These are phyloP conservation scores for Xestia ashworthii DNA, from an alignment of 2,888 invertebrate genomes.

Conservation along the genomic window DNA sequence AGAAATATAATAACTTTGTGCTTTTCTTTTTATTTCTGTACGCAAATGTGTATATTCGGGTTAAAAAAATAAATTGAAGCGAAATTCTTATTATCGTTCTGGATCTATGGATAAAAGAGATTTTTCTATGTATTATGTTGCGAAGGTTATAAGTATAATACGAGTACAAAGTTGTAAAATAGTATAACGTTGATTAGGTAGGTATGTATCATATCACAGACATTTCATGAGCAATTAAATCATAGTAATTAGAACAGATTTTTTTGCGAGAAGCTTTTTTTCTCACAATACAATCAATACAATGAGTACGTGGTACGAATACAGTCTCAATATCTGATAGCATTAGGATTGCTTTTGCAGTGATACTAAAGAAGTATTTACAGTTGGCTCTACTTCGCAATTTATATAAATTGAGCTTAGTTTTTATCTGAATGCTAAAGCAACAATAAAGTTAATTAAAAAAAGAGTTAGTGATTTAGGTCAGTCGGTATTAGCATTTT, in stretches of 20 bases:
- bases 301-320: slow-evolving; percentile 20
- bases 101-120: neutral
- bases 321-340: slow-evolving; percentile 1
- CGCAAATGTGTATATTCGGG: slow-evolving; percentile 19
- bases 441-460: slow-evolving; percentile 28
- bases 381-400: slow-evolving; percentile 20
- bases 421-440: slow-evolving; percentile 26
- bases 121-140: neutral
- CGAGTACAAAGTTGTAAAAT: slow-evolving; percentile 1
- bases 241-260: slow-evolving; percentile 8
- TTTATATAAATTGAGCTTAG: slow-evolving; percentile 37
- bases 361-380: slow-evolving; percentile 25
- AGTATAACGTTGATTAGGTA: neutral
- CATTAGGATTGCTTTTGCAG: slow-evolving; percentile 20
- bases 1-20: slow-evolving; percentile 41
- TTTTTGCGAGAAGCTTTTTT: slow-evolving; percentile 9
- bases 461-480: slow-evolving; percentile 27
- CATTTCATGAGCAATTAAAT: slow-evolving; percentile 32
- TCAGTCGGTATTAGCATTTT: neutral
- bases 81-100: slow-evolving; percentile 14
- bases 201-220: neutral
- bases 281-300: slow-evolving; percentile 4
- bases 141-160: neutral
- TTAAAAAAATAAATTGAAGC: slow-evolving; percentile 11
- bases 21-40: slow-evolving; percentile 31